Evolutionary conservation across 2,888 invertebrate genomes (phyloP), one percentile per base, ranked within the genome.

Genomic region (Dolichomitus sp.): DNA sequence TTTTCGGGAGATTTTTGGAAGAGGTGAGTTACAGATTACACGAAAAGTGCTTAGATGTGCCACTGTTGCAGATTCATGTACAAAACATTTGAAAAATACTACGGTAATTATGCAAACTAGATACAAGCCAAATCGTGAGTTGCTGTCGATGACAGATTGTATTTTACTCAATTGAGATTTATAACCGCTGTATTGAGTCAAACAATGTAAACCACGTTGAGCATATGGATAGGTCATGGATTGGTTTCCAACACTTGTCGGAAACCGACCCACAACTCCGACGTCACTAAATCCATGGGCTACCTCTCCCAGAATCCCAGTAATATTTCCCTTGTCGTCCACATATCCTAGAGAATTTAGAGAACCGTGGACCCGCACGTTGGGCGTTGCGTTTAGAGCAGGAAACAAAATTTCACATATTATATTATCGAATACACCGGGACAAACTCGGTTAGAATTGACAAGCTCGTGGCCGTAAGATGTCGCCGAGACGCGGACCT

Each of bases 361-460:
- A 0, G 30, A 11, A 27, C 2, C 5, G 42, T 70, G 42, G 0
- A 27, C 6, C 0, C n/a, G 11, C 4, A 45, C 4, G 9, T 5
- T 57, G 4, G 57, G 57, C 14, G 54, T 70, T 12, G 70, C 70
- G 57, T 70, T 70, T 7, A 70, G 40, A 14, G 70, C 70, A 17
- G 42, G 54, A 30, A 70, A 70, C 11, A 70, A 14, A 7, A 70
- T 57, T 27, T n/a, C 40, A 42, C 70, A 19, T 23, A 59, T 7
- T 1, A 30, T 6, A 14, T 30, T n/a, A 4, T 30, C 59, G 6
- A 33, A 14, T 14, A n/a, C 30, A n/a, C n/a, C 59, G 33, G 14
- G 9, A 33, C 59, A 33, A n/a, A 59, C 5, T 3, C 14, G 7
- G 7, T 4, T 17, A 33, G 52, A 27, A 6, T 59, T 37, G 0